These are phyloP conservation scores for Lepidocyrtoides sp. DNA, from an alignment of 2,888 invertebrate genomes.

Conservation along the genomic window DNA sequence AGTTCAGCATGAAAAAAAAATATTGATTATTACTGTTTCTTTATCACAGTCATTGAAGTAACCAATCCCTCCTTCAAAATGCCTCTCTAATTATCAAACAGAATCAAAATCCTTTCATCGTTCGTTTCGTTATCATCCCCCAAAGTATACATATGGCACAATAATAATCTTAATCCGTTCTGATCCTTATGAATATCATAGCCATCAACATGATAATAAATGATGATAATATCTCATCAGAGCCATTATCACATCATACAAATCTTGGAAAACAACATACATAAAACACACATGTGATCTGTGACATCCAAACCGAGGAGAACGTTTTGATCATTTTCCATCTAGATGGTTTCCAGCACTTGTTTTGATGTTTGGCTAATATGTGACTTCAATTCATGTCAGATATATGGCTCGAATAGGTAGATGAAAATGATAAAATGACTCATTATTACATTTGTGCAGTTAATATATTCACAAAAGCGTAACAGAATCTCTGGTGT, in stretches of 20 bases:
- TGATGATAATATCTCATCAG: constrained; percentile 40
- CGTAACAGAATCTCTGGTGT: neutral
- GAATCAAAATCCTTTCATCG: constrained; percentile 66
- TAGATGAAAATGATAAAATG: neutral
- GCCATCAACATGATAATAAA: constrained; percentile 41
- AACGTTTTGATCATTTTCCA: neutral
- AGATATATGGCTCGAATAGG: neutral
- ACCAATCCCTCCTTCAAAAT: constrained; percentile 45
- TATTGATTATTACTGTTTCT: neutral
- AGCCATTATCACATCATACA: constrained; percentile 28
- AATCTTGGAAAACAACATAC: constrained; percentile 44
- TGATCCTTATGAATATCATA: constrained; percentile 68
- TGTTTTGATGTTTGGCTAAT: neutral
- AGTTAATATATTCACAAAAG: no score
- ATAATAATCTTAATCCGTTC: constrained; percentile 72
- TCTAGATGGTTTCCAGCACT: neutral
- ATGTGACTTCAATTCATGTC: neutral
- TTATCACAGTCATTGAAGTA: neutral
- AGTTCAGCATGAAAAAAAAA: neutral
- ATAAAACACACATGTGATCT: constrained; percentile 7
- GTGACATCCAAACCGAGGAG: neutral
- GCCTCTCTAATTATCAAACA: constrained; percentile 66
- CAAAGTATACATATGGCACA: constrained; percentile 64
- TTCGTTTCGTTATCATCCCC: no score
- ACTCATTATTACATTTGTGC: no score